These are phyloP conservation scores for Cliona cf. orientalis DNA, from an alignment of 37 sponge, comb jelly and placozoan species.

Conservation along the genomic window DNA sequence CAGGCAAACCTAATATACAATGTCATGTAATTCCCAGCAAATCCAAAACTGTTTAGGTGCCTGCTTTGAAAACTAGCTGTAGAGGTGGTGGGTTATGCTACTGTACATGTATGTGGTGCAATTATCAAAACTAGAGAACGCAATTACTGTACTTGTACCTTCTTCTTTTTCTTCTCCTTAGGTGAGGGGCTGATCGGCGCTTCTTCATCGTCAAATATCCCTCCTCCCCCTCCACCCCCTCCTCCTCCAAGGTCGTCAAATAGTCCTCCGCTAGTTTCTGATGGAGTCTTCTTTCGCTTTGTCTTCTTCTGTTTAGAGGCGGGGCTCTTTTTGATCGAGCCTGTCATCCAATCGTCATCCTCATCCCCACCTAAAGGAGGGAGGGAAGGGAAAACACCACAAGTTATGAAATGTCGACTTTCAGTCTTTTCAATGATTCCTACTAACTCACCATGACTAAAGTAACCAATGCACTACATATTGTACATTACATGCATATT, in stretches of 20 bases:
- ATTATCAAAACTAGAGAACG: background rate
- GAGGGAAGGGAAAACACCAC: too few species aligned
- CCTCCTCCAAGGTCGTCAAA: slow-evolving; percentile 70
- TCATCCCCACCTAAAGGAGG: slow-evolving; percentile 5
- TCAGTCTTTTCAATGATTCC: too few species aligned
- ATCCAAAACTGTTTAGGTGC: too few species aligned
- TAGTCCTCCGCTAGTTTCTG: slow-evolving; percentile 40
- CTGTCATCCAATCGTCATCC: slow-evolving; percentile 22
- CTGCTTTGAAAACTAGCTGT: too few species aligned
- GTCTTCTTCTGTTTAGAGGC: background rate
- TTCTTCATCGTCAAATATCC: slow-evolving; percentile 49
- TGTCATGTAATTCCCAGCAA: too few species aligned
- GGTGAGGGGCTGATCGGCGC: background rate
- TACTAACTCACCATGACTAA: too few species aligned
- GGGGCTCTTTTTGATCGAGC: slow-evolving; percentile 9
- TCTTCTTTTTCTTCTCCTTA: background rate
- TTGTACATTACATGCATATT: too few species aligned
- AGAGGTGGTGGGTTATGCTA: background rate
- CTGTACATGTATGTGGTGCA: background rate
- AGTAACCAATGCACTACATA: too few species aligned
- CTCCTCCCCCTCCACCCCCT: slow-evolving; percentile 38
- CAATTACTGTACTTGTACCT: background rate
- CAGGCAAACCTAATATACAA: too few species aligned
- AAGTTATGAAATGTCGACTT: too few species aligned
- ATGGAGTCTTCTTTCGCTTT: background rate